Base-by-base conservation (phyloP, 2,888 invertebrate species). In the Apotomis turbidana region DNA sequence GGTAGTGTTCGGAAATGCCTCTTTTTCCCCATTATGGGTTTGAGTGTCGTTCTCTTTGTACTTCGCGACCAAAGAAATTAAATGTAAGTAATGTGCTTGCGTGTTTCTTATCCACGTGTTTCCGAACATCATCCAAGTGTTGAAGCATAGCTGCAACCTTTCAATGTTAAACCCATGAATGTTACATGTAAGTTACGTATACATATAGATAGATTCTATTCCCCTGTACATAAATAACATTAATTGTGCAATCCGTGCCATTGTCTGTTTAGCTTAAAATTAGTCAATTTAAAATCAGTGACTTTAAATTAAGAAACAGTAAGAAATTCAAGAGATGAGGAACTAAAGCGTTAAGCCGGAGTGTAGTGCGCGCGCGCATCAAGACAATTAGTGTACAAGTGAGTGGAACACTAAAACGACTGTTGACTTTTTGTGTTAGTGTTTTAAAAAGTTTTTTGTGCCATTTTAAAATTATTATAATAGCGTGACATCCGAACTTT, bases 401-500 rank as follows among this genome's bases (percentile, higher is more conserved):
- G 89, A 83, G 87, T 84, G 78, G 76, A 82, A 87, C 84, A 90
- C 88, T 87, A 80, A 81, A 86, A 82, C 81, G 87, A 92, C 91
- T 90, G 92, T 91, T 92, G 89, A 91, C 85, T 81, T 89, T 71
- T 90, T 92, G 93, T 91, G 92, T 93, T 93, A 93, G 93, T 93
- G 93, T 92, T 92, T 87, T 90, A 91, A 91, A 88, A 91, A 87
- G 90, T 91, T 92, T 77, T 93, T 93, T 93, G 93, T 93, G 93
- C 93, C 93, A 93, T 93, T 93, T 92, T 88, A 92, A 92, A 88
- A 90, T 86, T 90, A 90, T 89, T 85, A 85, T 88, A 83, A 83
- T 88, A 92, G 92, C 89, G 91, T 90, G 93, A 93, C 93, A 93
- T 93, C 93, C 93, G 92, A 92, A 92, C 93, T 93, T 85, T 90